Percentiles rank a stretch among this genome's conserved stretches.
Evolutionary conservation across 1,140 invertebrate genomes (phyloP).

Genomic region (Parasteatoda tepidariorum): DNA sequence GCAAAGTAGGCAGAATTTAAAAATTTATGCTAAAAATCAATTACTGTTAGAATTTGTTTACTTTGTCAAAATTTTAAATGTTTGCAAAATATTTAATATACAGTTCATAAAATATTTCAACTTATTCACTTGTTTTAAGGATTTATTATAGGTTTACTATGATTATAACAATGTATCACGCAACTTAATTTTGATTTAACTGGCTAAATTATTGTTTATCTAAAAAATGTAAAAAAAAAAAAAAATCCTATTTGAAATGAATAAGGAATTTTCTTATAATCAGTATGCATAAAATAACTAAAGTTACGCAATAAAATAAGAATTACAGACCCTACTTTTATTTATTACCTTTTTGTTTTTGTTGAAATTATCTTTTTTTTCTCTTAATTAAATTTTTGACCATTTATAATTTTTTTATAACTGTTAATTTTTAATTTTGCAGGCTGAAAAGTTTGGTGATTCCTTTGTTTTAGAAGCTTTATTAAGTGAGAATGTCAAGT

Average conservation of each 20-base stretch:
- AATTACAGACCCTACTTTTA: background rate
- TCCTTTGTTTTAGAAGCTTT: conserved; percentile 91
- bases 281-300: background rate
- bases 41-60: too few species aligned
- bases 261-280: background rate
- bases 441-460: conserved; percentile 90
- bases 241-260: background rate
- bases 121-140: too few species aligned
- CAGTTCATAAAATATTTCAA: too few species aligned
- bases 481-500: conserved; percentile 76
- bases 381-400: background rate
- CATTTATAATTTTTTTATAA: background rate
- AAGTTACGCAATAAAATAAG: background rate
- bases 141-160: too few species aligned
- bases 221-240: background rate
- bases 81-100: too few species aligned
- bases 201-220: background rate
- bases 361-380: background rate
- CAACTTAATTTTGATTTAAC: too few species aligned
- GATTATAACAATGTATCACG: too few species aligned
- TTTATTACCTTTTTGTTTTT: background rate
- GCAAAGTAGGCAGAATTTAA: too few species aligned
- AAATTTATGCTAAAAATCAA: too few species aligned
- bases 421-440: conserved; percentile 34
- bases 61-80: too few species aligned